Percentiles rank a stretch among this genome's conserved stretches.
Conservation (phyloP, 64 coral and sea anemone genomes). For the Stylophora pistillata region DNA sequence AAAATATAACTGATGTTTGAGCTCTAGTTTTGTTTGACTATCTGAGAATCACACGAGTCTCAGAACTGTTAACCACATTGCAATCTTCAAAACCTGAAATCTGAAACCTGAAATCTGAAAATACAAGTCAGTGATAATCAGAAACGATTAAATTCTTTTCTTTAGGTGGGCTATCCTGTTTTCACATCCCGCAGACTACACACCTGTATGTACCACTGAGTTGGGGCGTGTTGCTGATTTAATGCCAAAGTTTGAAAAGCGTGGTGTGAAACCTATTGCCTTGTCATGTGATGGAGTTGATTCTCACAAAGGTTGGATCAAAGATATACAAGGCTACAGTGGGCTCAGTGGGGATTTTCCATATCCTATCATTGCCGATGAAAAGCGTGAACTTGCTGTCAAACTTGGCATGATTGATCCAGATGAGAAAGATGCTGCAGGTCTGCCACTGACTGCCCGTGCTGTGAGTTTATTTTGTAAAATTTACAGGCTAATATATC, state of each 20-base stretch:
- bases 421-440: conserved; percentile 81
- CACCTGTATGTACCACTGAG: conserved; percentile 96
- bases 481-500: too few species aligned
- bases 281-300: conserved; percentile 79
- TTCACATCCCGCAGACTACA: conserved; percentile 97
- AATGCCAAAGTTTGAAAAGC: conserved; percentile 64
- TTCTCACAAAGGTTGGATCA: conserved; percentile 92
- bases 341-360: conserved; percentile 37
- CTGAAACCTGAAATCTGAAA: too few species aligned
- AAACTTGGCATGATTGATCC: conserved; percentile 97
- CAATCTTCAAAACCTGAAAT: too few species aligned
- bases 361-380: conserved; percentile 94
- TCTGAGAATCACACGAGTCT: too few species aligned
- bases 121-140: not conserved
- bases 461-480: conserved; percentile 69
- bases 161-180: conserved; percentile 91
- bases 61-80: too few species aligned
- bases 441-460: conserved; percentile 85
- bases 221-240: conserved; percentile 68
- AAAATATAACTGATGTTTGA: too few species aligned
- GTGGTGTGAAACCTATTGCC: conserved; percentile 90
- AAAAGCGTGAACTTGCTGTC: conserved; percentile 81
- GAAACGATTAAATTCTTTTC: not conserved
- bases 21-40: too few species aligned
- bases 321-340: conserved; percentile 62